Evolutionary conservation across 2,113 vertebrate genomes (phyloP), one percentile per base, ranked within the genome.

Genomic region (Calyptomena viridis): DNA sequence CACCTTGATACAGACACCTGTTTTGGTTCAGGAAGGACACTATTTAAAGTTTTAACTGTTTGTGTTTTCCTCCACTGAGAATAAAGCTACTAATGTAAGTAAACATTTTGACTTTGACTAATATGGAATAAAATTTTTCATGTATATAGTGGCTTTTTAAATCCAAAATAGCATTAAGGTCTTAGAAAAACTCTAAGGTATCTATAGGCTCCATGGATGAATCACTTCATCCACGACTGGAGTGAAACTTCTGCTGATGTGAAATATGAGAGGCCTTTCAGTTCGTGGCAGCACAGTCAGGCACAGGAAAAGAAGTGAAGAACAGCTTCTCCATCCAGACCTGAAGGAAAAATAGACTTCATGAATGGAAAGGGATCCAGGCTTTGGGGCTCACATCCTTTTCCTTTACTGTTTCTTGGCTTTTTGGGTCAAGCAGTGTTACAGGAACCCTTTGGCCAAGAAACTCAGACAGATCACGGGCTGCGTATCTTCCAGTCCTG

Each of bases 91-190:
- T 50, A 8, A 37, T 58, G 19, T 77, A 56, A 39, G 42, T 69
- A 52, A 88, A 76, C 19, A 46, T 30, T 31, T 90, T 39, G 28
- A 40, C 22, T 95, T 96, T 87, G 78, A 75, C 96, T 58, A 94
- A 93, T 63, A 75, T 2, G 8, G 55, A 81, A 63, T 72, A 85
- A 60, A 11, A 69, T 22, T 39, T 90, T 86, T 62, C 33, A 50
- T 74, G 77, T 90, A 28, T 33, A 42, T 35, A 23, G 33, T 23
- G 11, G 27, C 27, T 84, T 86, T 89, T 80, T 49, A 92, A 86
- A 42, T 62, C 39, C 30, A 60, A 53, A 82, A 31, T 6, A 89
- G 25, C 72, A 55, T 60, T 59, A 84, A 90, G 64, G 37, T 31
- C 56, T 88, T 50, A 62, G 67, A 49, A 27, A 67, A 73, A 81